Base-by-base conservation (phyloP, 2,113 vertebrate genomes). In the Barbus barbus region DNA sequence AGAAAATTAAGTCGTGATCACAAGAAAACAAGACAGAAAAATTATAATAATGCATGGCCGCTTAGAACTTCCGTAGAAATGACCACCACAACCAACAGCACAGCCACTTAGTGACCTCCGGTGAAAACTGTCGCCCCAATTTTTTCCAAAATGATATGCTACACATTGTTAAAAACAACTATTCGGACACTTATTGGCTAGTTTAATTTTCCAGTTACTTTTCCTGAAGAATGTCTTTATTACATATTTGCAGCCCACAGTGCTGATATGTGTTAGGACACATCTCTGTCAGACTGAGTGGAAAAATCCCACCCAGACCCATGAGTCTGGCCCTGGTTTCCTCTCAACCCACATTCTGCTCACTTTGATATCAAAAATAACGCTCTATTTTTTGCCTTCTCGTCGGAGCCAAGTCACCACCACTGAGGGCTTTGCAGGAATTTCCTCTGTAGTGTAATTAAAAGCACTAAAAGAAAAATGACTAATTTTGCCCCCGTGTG, bases 381-480 rank as follows among this genome's bases (percentile, higher is more conserved):
- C 83, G 81, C 85, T 85, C 83, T 63, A 82, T 71, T 74, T 81
- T 78, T 67, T 58, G 18, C 53, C 87, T 85, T 89, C 16, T 60
- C 38, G 3, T 31, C 14, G 11, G 60, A 33, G 78, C 78, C 78
- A 80, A 78, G 78, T 80, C 18, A 12, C 60, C 78, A 80, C 48
- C 61, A 75, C 75, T 28, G 75, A 38, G 83, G 36, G 83, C 33
- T 67, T 56, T 33, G 46, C 83, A 71, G 83, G 86, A 93, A 92
- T 92, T 89, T 92, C 91, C 90, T 92, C 87, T 85, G 72, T 60
- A 89, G 89, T 89, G 91, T 89, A 89, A 93, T 75, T 51, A 75
- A 51, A 74, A 51, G 46, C 7, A 4, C 73, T 89, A 91, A 92
- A 90, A 93, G 26, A 87, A 92, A 92, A 90, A 88, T 61, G 48